phyloP scores from a whole-genome alignment of 2,888 invertebrate genomes.

The Apotomis capreana region DNA sequence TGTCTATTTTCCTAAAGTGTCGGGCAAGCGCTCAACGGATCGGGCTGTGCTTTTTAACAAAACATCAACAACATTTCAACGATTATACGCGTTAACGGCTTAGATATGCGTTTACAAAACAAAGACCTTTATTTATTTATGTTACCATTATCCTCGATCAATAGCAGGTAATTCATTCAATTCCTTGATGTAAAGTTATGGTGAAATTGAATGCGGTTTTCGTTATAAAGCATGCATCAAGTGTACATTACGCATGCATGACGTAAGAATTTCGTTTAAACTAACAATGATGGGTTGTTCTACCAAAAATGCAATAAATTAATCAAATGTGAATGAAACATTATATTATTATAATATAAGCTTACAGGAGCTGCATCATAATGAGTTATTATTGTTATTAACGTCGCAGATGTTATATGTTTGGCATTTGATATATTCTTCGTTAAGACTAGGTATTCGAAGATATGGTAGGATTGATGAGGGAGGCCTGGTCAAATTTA shows the following conservation, averaged over 20 bases:
- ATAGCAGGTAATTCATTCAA: conserved; percentile 32
- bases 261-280: conserved; percentile 7
- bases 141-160: conserved; percentile 34
- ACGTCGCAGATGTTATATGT: neutral
- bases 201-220: conserved; percentile 11
- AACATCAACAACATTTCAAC: conserved; percentile 71
- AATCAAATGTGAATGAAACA: conserved; percentile 1
- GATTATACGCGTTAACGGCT: conserved; percentile 55
- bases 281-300: conserved; percentile 5
- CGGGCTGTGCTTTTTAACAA: conserved; percentile 67
- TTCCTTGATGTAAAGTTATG: conserved; percentile 4
- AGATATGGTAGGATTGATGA: neutral
- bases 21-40: conserved; percentile 60
- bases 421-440: too few relatives aligned
- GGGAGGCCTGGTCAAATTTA: neutral
- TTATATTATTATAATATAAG: too few relatives aligned
- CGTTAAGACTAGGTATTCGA: too few relatives aligned
- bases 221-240: conserved; percentile 11
- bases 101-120: conserved; percentile 57
- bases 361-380: too few relatives aligned
- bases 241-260: conserved; percentile 5
- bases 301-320: conserved; percentile 10
- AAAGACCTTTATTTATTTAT: conserved; percentile 62
- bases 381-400: neutral
- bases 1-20: conserved; percentile 76